Percentiles rank a stretch among this genome's conserved stretches.
These are phyloP conservation scores for Aspidiotus rigidus DNA, from an alignment of 2,888 invertebrate genomes.

Conservation along the genomic window DNA sequence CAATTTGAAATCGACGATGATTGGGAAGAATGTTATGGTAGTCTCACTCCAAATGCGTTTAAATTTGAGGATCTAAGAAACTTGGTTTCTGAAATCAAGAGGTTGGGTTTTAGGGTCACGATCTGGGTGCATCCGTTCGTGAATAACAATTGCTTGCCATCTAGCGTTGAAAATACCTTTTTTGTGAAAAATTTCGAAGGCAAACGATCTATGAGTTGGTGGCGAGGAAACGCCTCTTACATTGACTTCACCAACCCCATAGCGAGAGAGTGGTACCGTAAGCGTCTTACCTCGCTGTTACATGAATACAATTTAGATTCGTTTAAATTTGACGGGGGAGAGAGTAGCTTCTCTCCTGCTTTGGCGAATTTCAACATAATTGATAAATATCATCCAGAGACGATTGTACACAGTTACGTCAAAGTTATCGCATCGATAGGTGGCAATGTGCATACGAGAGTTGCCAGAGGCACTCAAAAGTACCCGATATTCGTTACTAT, in stretches of 20 bases:
- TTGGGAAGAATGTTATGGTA: slow-evolving; percentile 81
- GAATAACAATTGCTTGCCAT: slow-evolving; percentile 58
- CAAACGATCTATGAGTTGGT: slow-evolving; percentile 46
- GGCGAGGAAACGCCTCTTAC: slow-evolving; percentile 48
- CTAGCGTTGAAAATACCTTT: slow-evolving; percentile 52
- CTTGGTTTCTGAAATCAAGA: slow-evolving; percentile 50
- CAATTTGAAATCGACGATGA: slow-evolving; percentile 80
- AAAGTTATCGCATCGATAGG: slow-evolving; percentile 51
- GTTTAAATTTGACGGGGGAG: slow-evolving; percentile 76
- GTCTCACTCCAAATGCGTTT: slow-evolving; percentile 52
- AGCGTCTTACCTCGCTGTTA: slow-evolving; percentile 49
- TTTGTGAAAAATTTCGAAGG: slow-evolving; percentile 45
- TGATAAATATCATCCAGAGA: slow-evolving; percentile 39
- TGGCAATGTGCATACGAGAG: slow-evolving; percentile 57
- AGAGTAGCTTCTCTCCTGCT: slow-evolving; percentile 58
- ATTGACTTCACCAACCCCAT: slow-evolving; percentile 65
- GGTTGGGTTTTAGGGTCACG: slow-evolving; percentile 61
- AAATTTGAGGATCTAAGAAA: slow-evolving; percentile 61
- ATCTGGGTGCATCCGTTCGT: slow-evolving; percentile 84
- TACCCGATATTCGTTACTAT: slow-evolving; percentile 64
- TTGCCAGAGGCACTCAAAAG: slow-evolving; percentile 61
- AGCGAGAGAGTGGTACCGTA: slow-evolving; percentile 48
- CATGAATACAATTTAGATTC: slow-evolving; percentile 58
- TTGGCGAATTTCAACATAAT: slow-evolving; percentile 40
- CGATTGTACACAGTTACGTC: slow-evolving; percentile 47